A percentile compares a stretch with the other conserved stretches of the same genome.
These are phyloP conservation scores for Prionace glauca DNA, from an alignment of 2,797 vertebrate genomes.

Conservation along the genomic window DNA sequence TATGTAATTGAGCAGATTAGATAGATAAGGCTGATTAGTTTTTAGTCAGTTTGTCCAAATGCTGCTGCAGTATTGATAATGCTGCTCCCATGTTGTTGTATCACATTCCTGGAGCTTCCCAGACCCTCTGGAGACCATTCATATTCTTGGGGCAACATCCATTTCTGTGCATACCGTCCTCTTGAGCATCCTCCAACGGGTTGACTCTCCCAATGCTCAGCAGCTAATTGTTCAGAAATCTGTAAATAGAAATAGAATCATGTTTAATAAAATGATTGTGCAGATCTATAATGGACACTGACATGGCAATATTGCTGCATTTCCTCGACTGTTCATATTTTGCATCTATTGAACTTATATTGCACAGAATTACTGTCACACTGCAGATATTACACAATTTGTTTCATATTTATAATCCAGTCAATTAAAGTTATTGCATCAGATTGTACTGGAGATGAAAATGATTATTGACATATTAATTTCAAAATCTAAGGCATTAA, in stretches of 20 bases:
- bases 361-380: constrained; percentile 19
- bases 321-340: background rate
- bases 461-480: background rate
- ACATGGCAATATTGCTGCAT: constrained; percentile 3
- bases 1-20: background rate
- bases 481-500: background rate
- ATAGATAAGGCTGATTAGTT: background rate
- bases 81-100: background rate
- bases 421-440: constrained; percentile 14
- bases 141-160: background rate
- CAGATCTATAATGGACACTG: constrained; percentile 10
- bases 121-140: background rate
- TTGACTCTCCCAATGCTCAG: background rate
- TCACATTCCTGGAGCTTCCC: background rate
- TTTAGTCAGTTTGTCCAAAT: background rate
- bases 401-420: constrained; percentile 4
- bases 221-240: background rate
- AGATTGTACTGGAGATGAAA: background rate
- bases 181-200: background rate
- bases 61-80: background rate
- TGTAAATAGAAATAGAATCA: background rate
- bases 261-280: background rate
- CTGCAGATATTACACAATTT: constrained; percentile 4
- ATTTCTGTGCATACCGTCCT: background rate
- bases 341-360: constrained; percentile 9